A percentile compares a stretch with the other conserved stretches of the same genome.
Conservation (phyloP, 2,113 vertebrate species). For the Sakesphorus luctuosus region DNA sequence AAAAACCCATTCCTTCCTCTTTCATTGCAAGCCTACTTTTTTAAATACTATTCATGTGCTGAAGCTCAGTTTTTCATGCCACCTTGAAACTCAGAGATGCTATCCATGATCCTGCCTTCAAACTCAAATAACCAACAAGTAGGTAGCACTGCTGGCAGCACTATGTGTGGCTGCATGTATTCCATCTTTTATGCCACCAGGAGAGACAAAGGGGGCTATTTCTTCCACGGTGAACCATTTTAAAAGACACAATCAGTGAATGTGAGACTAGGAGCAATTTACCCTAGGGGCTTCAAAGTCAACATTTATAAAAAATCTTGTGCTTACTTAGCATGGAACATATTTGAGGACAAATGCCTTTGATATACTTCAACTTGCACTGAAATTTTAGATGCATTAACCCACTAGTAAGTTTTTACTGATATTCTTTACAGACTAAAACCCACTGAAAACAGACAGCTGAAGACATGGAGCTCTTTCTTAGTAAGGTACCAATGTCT, state of each 20-base stretch:
- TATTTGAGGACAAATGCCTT: background rate
- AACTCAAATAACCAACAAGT: background rate
- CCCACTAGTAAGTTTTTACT: background rate
- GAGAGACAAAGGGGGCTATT: background rate
- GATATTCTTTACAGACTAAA: background rate
- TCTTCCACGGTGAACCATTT: background rate
- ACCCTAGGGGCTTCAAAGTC: background rate
- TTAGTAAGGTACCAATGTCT: background rate
- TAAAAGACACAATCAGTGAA: background rate
- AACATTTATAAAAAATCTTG: background rate
- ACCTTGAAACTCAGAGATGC: background rate
- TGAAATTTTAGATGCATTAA: background rate
- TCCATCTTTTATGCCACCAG: background rate
- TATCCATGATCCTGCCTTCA: background rate
- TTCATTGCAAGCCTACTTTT: background rate
- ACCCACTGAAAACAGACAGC: background rate
- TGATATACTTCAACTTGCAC: background rate
- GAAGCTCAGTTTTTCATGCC: background rate
- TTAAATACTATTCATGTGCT: background rate
- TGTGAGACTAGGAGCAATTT: background rate
- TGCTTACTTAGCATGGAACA: background rate
- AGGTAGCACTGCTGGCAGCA: background rate
- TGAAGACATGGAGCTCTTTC: background rate
- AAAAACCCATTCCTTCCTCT: background rate
- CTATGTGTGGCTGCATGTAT: background rate